Conservation (phyloP, 1,140 invertebrate species). For the Halesus radiatus region DNA sequence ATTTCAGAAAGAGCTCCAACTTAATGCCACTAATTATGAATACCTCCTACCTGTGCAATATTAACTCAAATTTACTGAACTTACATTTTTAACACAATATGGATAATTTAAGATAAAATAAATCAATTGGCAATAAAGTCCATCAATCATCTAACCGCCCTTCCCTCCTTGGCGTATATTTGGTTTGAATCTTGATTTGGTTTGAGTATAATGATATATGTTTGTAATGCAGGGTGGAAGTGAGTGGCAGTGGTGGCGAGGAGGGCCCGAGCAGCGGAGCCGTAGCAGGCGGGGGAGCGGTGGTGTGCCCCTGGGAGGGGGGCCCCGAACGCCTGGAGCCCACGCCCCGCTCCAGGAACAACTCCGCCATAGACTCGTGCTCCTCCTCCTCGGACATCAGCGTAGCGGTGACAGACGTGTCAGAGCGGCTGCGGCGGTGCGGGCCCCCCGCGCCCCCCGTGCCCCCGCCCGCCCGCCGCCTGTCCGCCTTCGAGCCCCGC, state of each 20-base stretch:
- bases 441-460: constrained; percentile 75
- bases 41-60: no score
- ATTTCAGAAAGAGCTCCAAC: no score
- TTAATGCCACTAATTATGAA: no score
- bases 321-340: constrained; percentile 59
- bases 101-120: no score
- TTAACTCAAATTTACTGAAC: no score
- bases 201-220: not conserved
- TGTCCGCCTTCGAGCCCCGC: constrained; percentile 67
- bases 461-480: constrained; percentile 67
- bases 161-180: no score
- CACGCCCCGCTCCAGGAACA: constrained; percentile 60
- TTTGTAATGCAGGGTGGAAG: constrained; percentile 61
- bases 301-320: constrained; percentile 59
- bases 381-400: constrained; percentile 82
- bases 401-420: constrained; percentile 72
- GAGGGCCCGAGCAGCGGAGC: constrained; percentile 60
- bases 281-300: constrained; percentile 59
- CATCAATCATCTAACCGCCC: no score
- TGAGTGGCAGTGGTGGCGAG: constrained; percentile 60
- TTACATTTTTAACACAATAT: no score
- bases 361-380: constrained; percentile 67
- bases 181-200: not conserved
- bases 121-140: no score
- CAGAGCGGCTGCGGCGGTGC: constrained; percentile 72